Base-by-base conservation (phyloP, 2,113 vertebrate genomes). In the Platysternon megacephalum region DNA sequence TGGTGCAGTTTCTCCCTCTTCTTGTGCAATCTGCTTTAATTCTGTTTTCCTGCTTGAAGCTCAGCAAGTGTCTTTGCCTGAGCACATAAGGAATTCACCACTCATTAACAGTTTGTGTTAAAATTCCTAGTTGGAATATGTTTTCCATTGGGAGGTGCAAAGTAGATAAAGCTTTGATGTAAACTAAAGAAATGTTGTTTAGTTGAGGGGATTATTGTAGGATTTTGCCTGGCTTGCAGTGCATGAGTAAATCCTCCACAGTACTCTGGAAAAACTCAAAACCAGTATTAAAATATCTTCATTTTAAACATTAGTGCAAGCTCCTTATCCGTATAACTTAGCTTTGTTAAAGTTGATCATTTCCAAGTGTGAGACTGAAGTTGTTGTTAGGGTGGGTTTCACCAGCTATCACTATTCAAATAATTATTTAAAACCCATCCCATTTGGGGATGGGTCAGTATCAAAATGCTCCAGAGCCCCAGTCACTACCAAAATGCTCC, bases 31-130 rank as follows among this genome's bases (percentile, higher is more conserved):
- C 95, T 98, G 96, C 87, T 97, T 98, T 94, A 85, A 95, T 98
- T 98, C 97, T 97, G 93, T 95, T 96, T 98, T 98, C 95, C 95
- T 98, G 90, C 87, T 92, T 90, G 53, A 55, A 56, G 86, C 46
- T 85, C 86, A 95, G 95, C 88, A 91, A 97, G 90, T 89, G 88
- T 91, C 85, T 95, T 93, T 94, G 94, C 93, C 68, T 93, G 93
- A 96, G 84, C 97, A 91, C 88, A 93, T 95, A 91, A 97, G 97
- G 97, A 98, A 97, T 93, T 98, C 96, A 97, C 97, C 98, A 98
- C 95, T 98, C 95, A 97, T 98, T 98, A 98, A 97, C 97, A 97
- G 95, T 84, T 98, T 97, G 96, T 89, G 86, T 84, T 96, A 80
- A 98, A 97, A 93, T 96, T 91, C 86, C 90, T 68, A 42, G 92